These are phyloP conservation scores for Crotalus helleri DNA, from an alignment of 2,113 vertebrate species.

Conservation along the genomic window DNA sequence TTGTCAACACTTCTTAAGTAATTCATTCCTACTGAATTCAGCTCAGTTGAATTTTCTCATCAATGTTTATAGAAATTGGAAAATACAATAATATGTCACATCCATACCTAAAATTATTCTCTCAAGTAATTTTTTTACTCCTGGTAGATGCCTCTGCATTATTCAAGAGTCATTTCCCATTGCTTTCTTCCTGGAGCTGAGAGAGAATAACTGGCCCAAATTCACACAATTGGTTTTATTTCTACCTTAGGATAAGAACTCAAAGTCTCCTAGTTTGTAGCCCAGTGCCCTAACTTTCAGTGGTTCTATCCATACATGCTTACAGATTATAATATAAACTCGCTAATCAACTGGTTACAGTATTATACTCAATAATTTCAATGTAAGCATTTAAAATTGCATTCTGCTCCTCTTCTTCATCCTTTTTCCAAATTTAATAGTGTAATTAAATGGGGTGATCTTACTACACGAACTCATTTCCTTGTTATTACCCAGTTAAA, in stretches of 20 bases:
- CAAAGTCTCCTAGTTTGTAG: not conserved
- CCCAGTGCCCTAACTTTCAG: not conserved
- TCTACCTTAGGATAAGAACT: not conserved
- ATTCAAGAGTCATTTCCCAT: not conserved
- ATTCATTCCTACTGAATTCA: not conserved
- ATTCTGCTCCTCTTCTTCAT: not conserved
- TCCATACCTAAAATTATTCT: not conserved
- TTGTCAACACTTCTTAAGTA: not conserved
- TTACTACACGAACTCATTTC: not conserved
- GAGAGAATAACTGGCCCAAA: not conserved
- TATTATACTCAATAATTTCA: not conserved
- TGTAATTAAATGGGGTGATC: not conserved
- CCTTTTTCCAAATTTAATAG: not conserved
- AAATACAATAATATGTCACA: not conserved
- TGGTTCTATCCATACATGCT: not conserved
- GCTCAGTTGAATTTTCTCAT: not conserved
- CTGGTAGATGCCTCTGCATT: not conserved
- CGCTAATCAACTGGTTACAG: not conserved
- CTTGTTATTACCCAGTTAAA: not conserved
- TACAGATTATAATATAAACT: not conserved
- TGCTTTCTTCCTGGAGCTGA: not conserved
- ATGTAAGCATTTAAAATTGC: not conserved
- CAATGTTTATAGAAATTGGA: not conserved
- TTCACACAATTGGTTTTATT: not conserved
- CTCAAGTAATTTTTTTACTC: not conserved